Conservation (phyloP, 2,113 vertebrate genomes). For the Galbula dea region DNA sequence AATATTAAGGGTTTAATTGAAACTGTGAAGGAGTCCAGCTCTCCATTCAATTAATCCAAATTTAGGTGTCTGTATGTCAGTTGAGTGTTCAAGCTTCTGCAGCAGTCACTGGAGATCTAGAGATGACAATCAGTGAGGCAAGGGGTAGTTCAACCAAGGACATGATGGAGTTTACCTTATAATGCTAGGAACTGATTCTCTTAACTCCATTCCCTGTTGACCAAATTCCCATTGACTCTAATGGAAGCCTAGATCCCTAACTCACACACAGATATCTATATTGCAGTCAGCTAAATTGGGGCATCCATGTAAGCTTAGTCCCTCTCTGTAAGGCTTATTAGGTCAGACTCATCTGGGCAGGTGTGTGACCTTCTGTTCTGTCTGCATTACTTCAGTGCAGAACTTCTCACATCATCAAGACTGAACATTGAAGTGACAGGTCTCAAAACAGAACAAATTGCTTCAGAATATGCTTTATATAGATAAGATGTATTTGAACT, state of each 20-base stretch:
- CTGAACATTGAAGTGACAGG: not conserved
- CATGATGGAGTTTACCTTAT: not conserved
- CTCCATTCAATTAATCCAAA: not conserved
- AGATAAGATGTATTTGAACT: not conserved
- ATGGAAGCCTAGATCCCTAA: not conserved
- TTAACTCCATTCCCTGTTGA: not conserved
- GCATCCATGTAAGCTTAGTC: not conserved
- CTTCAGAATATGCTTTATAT: conserved; percentile 8
- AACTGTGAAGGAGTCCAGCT: not conserved
- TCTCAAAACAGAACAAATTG: conserved; percentile 25
- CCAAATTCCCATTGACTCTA: not conserved
- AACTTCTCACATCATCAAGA: not conserved
- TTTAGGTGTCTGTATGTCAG: not conserved
- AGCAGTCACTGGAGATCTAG: not conserved
- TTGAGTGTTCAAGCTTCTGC: not conserved
- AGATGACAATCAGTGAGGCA: not conserved
- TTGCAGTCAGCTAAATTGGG: not conserved
- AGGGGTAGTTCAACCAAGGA: not conserved
- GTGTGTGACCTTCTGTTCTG: not conserved
- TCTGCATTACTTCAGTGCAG: not conserved
- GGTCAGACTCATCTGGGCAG: not conserved
- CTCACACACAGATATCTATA: not conserved
- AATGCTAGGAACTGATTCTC: not conserved
- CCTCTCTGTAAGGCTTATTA: not conserved
- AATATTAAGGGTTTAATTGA: not conserved